Percentiles rank a stretch among this genome's conserved stretches.
Evolutionary conservation across 1,140 invertebrate genomes (phyloP).

Genomic region (Cardiocondyla obscurior): DNA sequence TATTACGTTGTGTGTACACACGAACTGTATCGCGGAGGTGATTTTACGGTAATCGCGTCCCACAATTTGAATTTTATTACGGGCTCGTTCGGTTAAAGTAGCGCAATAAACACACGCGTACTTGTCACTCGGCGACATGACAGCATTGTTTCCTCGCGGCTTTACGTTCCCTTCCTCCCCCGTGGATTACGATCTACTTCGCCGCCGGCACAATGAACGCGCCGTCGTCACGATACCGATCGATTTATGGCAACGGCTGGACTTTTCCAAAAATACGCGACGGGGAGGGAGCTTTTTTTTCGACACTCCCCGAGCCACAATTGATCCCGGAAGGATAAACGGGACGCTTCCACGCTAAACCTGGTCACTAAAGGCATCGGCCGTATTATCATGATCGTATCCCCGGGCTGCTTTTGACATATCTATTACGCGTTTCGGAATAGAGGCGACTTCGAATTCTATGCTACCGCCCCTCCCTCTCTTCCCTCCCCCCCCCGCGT

Average conservation of each 20-base stretch:
- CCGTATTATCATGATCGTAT: constrained; percentile 81
- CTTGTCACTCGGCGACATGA: background rate
- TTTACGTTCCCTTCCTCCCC: background rate
- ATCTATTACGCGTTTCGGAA: constrained; percentile 82
- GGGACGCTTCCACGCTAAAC: background rate
- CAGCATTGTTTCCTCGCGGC: background rate
- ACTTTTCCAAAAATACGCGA: background rate
- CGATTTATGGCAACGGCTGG: constrained; percentile 5
- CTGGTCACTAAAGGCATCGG: constrained; percentile 68
- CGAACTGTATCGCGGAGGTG: background rate
- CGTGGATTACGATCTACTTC: background rate
- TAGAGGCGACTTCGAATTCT: constrained; percentile 81
- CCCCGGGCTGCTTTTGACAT: constrained; percentile 81
- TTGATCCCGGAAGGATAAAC: constrained; percentile 30
- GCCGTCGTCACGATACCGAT: background rate
- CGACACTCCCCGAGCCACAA: constrained; percentile 1
- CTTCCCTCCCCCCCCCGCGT: constrained; percentile 12
- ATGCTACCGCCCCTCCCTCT: constrained; percentile 52
- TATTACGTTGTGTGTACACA: background rate
- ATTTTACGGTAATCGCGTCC: background rate
- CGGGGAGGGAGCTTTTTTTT: constrained; percentile 1
- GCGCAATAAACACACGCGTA: background rate
- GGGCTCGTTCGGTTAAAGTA: background rate
- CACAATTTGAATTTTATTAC: background rate
- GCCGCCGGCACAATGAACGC: background rate